Conservation (phyloP, 1,140 invertebrate genomes). For the Hirudo medicinalis region DNA sequence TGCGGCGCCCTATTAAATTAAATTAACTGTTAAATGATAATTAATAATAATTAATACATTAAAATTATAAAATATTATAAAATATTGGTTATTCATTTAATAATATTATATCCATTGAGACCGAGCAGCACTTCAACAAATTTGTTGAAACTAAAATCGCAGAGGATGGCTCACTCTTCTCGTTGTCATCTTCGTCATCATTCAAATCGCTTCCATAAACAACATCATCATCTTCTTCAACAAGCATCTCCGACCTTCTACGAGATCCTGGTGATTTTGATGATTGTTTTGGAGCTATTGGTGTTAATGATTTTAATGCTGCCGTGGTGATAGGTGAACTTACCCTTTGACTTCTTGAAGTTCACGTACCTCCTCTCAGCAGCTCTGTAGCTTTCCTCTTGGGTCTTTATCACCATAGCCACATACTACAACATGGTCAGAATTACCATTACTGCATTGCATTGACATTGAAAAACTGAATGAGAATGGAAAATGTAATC, state of each 20-base stretch:
- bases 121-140: neutral
- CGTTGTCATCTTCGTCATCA: conserved; percentile 8
- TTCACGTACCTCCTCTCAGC: conserved; percentile 2
- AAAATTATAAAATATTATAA: neutral
- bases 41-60: no score
- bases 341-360: neutral
- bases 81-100: neutral
- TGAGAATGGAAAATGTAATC: neutral
- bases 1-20: no score
- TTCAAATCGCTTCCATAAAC: neutral
- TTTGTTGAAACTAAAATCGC: neutral
- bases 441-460: neutral
- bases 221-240: conserved; percentile 3
- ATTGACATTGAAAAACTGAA: no score
- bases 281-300: no score
- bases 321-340: neutral
- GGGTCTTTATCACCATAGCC: neutral
- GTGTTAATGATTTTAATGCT: neutral
- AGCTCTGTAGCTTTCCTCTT: conserved; percentile 6
- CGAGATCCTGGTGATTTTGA: neutral
- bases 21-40: no score
- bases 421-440: neutral
- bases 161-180: neutral
- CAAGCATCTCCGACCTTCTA: neutral
- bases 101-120: neutral